Base-by-base conservation (phyloP, 2,113 vertebrate genomes). In the Onychorhynchus coronatus region DNA sequence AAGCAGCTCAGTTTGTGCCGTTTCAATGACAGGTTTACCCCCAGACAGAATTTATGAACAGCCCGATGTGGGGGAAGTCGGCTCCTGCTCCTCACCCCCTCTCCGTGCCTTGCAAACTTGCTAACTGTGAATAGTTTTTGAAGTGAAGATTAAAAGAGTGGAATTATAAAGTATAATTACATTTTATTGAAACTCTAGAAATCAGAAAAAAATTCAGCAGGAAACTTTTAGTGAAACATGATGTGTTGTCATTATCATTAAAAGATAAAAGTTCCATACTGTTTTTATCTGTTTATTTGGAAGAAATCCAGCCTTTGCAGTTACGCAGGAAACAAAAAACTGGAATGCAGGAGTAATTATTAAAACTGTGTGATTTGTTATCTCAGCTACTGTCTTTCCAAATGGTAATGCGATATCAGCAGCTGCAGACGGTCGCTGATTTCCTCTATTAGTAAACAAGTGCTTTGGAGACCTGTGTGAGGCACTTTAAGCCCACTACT, bases 211-310 rank as follows among this genome's bases (percentile, higher is more conserved):
- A 98, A 98, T 98, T 59, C 98, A 98, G 98, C 98, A 96, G 98
- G 98, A 98, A 98, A 98, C 97, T 98, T 98, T 98, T 98, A 96
- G 97, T 93, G 96, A 97, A 98, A 98, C 97, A 98, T 97, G 98
- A 98, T 98, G 98, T 98, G 98, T 97, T 98, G 98, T 98, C 97
- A 98, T 98, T 98, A 98, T 98, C 98, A 98, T 98, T 98, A 98
- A 98, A 98, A 98, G 98, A 98, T 98, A 98, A 98, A 98, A 98
- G 98, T 98, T 98, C 98, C 98, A 98, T 97, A 98, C 98, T 98
- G 98, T 98, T 98, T 98, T 98, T 98, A 98, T 98, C 98, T 98
- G 98, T 98, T 98, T 98, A 98, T 98, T 98, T 98, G 98, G 98
- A 98, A 98, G 97, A 92, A 97, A 98, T 98, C 98, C 98, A 98